phyloP scores from a whole-genome alignment of 2,888 invertebrate genomes.

The Chymomyza caudatula region DNA sequence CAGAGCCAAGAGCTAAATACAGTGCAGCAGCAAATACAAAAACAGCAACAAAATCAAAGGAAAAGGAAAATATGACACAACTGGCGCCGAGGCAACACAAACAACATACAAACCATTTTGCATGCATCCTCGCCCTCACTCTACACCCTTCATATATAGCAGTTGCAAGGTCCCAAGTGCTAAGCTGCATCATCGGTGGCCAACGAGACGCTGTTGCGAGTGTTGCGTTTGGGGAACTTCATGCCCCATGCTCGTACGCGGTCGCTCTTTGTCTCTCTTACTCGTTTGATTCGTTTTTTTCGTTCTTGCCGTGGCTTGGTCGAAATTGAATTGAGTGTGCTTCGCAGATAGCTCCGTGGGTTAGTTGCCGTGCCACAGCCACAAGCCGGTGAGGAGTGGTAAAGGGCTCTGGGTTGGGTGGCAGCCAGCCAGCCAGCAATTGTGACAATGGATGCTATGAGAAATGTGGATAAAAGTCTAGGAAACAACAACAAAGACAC shows the following conservation, averaged over 20 bases:
- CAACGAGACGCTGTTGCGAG: background rate
- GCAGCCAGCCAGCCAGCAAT: background rate
- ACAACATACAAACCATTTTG: background rate
- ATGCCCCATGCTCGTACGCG: background rate
- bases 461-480: background rate
- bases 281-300: background rate
- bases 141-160: background rate
- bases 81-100: constrained; percentile 41
- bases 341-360: constrained; percentile 16
- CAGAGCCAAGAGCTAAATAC: constrained; percentile 9
- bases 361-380: background rate
- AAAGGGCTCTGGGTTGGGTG: background rate
- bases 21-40: constrained; percentile 27
- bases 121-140: background rate
- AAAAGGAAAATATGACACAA: constrained; percentile 46
- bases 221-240: constrained; percentile 8
- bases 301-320: background rate
- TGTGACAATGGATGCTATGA: background rate
- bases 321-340: constrained; percentile 30
- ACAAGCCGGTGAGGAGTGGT: background rate
- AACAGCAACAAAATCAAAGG: constrained; percentile 21
- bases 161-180: constrained; percentile 7
- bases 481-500: background rate
- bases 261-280: background rate
- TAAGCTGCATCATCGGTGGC: background rate